These are phyloP conservation scores for Dolomedes plantarius DNA, from an alignment of 2,888 invertebrate species.

Conservation along the genomic window DNA sequence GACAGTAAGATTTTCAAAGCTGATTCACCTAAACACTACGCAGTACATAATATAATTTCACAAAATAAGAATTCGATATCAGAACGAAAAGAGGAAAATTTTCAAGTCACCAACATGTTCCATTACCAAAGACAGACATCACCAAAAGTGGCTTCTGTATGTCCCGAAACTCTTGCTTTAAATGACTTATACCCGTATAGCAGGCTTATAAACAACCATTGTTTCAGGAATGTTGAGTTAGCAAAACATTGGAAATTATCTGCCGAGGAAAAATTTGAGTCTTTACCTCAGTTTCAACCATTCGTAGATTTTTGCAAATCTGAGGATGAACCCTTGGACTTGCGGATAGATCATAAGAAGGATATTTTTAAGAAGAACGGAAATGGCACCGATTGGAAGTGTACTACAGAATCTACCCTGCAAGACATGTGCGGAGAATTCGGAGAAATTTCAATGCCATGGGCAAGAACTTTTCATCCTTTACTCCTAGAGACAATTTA, in stretches of 20 bases:
- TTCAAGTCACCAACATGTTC: constrained; percentile 29
- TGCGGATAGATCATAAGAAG: constrained; percentile 85
- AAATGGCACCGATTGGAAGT: constrained; percentile 33
- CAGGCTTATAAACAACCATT: constrained; percentile 66
- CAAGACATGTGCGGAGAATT: not conserved
- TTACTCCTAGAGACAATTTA: constrained; percentile 76
- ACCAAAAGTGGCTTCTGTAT: constrained; percentile 71
- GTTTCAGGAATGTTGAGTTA: constrained; percentile 38
- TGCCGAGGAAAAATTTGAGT: constrained; percentile 79
- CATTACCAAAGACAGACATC: constrained; percentile 65
- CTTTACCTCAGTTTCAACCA: constrained; percentile 42
- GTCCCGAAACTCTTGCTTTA: constrained; percentile 64
- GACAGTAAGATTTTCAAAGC: not conserved
- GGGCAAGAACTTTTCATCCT: constrained; percentile 89
- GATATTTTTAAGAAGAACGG: constrained; percentile 71
- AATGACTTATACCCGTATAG: constrained; percentile 58
- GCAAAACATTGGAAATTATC: constrained; percentile 79
- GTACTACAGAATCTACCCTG: not conserved
- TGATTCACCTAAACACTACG: not conserved
- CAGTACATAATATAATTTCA: not conserved
- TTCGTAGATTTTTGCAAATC: constrained; percentile 75
- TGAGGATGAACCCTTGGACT: constrained; percentile 84
- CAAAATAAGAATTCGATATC: not conserved
- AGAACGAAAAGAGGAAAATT: not conserved
- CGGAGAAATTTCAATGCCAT: constrained; percentile 76